Percentiles rank a stretch among this genome's conserved stretches.
These are phyloP conservation scores for Drosophila repletoides DNA, from an alignment of 1,140 invertebrate genomes.

Conservation along the genomic window DNA sequence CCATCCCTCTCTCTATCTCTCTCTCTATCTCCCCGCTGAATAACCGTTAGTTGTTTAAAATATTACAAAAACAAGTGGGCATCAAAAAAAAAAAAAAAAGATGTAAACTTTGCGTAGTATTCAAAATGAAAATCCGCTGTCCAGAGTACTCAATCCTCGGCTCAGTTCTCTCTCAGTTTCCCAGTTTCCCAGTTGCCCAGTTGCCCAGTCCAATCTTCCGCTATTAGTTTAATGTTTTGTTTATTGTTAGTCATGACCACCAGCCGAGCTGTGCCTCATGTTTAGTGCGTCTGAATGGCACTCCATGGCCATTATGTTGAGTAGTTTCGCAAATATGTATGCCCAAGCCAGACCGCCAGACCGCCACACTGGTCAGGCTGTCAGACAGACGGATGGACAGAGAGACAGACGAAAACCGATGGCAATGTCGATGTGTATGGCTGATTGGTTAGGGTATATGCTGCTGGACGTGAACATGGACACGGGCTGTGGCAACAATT, in stretches of 20 bases:
- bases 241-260: conserved; percentile 64
- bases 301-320: conserved; percentile 76
- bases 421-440: conserved; percentile 37
- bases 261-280: conserved; percentile 18
- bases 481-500: conserved; percentile 46
- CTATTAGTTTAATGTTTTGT: conserved; percentile 81
- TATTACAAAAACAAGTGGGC: conserved; percentile 56
- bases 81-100: no score
- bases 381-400: not conserved
- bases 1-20: no score
- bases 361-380: not conserved
- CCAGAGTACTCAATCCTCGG: no score
- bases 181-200: not conserved
- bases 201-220: conserved; percentile 37
- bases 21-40: no score
- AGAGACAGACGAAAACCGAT: conserved; percentile 28
- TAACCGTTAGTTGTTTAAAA: conserved; percentile 73
- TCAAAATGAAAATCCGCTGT: conserved; percentile 34
- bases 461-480: conserved; percentile 34
- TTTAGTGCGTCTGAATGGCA: conserved; percentile 72
- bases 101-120: conserved; percentile 18
- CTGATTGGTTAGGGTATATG: conserved; percentile 55
- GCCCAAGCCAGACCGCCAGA: conserved; percentile 22
- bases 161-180: not conserved
- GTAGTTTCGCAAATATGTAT: conserved; percentile 68